A percentile compares a stretch with the other conserved stretches of the same genome.
Conservation (phyloP, 2,797 vertebrate species). For the Chaetophractus vellerosus region DNA sequence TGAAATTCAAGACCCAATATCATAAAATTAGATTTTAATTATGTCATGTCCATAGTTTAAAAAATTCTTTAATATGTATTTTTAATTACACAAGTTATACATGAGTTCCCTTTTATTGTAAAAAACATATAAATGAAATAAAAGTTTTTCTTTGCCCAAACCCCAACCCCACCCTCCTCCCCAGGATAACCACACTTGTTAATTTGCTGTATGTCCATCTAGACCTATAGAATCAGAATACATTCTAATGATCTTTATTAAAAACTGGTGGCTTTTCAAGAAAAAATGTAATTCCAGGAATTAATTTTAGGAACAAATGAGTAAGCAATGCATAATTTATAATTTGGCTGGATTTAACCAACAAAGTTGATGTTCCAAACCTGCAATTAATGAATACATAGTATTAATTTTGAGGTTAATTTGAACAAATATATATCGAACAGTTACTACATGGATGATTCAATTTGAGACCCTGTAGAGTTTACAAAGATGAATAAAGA, state of each 20-base stretch:
- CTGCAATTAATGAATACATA: not conserved
- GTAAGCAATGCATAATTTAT: not conserved
- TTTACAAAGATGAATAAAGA: not conserved
- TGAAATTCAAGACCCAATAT: not conserved
- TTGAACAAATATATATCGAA: not conserved
- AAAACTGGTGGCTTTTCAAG: not conserved
- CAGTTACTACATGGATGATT: not conserved
- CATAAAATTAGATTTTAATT: not conserved
- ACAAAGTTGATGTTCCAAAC: not conserved
- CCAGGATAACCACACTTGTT: not conserved
- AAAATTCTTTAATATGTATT: not conserved
- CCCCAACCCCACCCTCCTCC: not conserved
- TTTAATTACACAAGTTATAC: not conserved
- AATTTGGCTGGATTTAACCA: conserved; percentile 11
- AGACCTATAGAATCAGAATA: not conserved
- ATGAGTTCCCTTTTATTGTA: not conserved
- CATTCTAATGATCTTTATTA: conserved; percentile 18
- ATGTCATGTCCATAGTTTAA: not conserved
- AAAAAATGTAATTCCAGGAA: not conserved
- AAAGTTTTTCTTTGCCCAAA: not conserved
- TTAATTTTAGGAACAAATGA: conserved; percentile 39
- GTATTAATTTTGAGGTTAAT: not conserved
- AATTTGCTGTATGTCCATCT: not conserved
- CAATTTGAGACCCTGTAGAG: not conserved
- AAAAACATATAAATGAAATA: not conserved